These are phyloP conservation scores for Acronicta aceris DNA, from an alignment of 2,888 invertebrate species.

Conservation along the genomic window DNA sequence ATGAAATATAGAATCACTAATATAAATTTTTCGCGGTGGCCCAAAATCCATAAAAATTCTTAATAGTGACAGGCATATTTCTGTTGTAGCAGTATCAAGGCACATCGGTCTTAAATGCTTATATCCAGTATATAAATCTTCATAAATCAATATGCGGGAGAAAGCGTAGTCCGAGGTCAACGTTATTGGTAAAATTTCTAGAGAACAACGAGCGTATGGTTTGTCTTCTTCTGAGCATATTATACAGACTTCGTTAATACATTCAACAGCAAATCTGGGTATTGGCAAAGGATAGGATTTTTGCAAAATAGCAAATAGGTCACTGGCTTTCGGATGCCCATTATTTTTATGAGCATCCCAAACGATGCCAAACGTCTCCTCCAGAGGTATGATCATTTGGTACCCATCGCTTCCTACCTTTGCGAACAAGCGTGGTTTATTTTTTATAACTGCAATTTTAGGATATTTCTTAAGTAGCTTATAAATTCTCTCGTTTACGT, in stretches of 20 bases:
- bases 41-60: slow-evolving; percentile 47
- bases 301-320: slow-evolving; percentile 4
- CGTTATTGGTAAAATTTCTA: slow-evolving; percentile 15
- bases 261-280: slow-evolving; percentile 8
- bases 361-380: slow-evolving; percentile 28
- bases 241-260: slow-evolving; percentile 14
- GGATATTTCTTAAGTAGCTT: neutral
- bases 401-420: neutral
- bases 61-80: slow-evolving; percentile 30
- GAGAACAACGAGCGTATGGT: slow-evolving; percentile 18
- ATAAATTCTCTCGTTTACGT: neutral
- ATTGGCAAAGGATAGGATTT: slow-evolving; percentile 10
- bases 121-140: slow-evolving; percentile 29
- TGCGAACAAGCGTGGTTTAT: slow-evolving; percentile 2
- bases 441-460: neutral
- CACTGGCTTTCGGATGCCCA: slow-evolving; percentile 6
- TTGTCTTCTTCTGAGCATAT: slow-evolving; percentile 10
- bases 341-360: slow-evolving; percentile 29
- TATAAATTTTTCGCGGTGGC: slow-evolving; percentile 25
- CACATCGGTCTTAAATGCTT: slow-evolving; percentile 36
- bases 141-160: slow-evolving; percentile 26
- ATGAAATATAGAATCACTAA: slow-evolving; percentile 3
- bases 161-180: neutral
- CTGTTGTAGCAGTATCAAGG: neutral
- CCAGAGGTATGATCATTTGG: slow-evolving; percentile 21